Evolutionary conservation across 2,797 vertebrate species (phyloP).

Genomic region (Trematocara caparti): DNA sequence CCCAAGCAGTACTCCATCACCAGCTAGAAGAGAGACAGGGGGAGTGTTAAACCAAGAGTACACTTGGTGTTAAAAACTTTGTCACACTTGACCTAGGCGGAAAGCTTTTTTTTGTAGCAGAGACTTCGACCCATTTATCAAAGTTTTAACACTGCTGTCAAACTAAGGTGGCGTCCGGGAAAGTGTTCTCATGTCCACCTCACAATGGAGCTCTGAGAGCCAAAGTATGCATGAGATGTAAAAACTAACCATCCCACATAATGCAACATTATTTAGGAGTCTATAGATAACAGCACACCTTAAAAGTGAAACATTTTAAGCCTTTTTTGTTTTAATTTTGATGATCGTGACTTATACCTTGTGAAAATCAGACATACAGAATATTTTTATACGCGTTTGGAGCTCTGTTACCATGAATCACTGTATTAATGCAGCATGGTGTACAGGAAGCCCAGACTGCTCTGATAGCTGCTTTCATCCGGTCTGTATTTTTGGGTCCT

Average conservation of each 20-base stretch:
- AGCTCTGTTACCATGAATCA: neutral
- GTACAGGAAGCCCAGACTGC: neutral
- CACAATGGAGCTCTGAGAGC: neutral
- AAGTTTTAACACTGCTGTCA: neutral
- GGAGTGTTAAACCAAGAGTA: neutral
- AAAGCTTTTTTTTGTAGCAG: neutral
- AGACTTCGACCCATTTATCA: neutral
- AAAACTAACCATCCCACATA: neutral
- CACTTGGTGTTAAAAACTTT: neutral
- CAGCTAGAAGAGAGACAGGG: constrained; percentile 71
- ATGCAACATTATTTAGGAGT: neutral
- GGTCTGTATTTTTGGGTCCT: neutral
- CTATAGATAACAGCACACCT: neutral
- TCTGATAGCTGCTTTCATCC: neutral
- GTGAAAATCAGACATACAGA: neutral
- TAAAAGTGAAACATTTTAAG: neutral
- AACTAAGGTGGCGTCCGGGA: neutral
- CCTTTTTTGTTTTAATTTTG: neutral
- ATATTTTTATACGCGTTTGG: neutral
- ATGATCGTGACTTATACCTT: neutral
- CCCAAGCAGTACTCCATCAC: constrained; percentile 97
- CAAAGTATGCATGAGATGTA: neutral
- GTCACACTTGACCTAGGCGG: neutral
- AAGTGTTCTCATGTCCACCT: neutral
- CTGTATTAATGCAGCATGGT: neutral